Percentiles rank a stretch among this genome's conserved stretches.
phyloP scores from a whole-genome alignment of 2,888 invertebrate species.

The Temnothorax rugatulus region DNA sequence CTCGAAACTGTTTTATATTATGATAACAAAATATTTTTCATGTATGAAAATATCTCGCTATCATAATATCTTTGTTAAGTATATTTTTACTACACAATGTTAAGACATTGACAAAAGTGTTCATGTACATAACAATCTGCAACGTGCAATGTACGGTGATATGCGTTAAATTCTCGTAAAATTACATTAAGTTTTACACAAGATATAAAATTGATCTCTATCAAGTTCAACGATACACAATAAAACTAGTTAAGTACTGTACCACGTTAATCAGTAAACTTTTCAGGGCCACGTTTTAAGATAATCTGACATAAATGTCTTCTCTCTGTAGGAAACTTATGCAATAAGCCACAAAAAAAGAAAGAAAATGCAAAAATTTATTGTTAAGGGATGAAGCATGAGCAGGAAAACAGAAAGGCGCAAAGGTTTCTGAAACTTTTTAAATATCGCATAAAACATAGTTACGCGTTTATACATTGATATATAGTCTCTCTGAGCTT shows the following conservation, averaged over 20 bases:
- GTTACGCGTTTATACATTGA: conserved; percentile 39
- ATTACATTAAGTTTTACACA: conserved; percentile 57
- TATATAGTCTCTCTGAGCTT: conserved; percentile 17
- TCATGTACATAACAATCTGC: conserved; percentile 64
- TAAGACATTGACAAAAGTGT: conserved; percentile 67
- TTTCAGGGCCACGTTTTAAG: conserved; percentile 34
- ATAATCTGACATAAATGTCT: neutral
- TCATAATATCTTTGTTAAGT: conserved; percentile 31
- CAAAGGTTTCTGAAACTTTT: conserved; percentile 36
- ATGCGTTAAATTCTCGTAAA: conserved; percentile 64
- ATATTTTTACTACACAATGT: conserved; percentile 56
- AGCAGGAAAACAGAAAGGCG: conserved; percentile 39
- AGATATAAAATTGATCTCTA: conserved; percentile 46
- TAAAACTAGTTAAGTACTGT: conserved; percentile 32
- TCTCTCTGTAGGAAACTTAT: neutral
- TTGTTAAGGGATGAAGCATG: conserved; percentile 15
- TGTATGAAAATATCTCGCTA: conserved; percentile 18
- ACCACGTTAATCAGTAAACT: conserved; percentile 35
- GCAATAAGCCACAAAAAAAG: conserved; percentile 33
- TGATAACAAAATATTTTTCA: neutral
- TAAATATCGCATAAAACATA: conserved; percentile 32
- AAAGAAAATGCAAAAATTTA: conserved; percentile 15
- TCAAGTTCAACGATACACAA: conserved; percentile 21
- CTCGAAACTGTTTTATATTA: neutral
- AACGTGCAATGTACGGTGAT: conserved; percentile 54